A percentile compares a stretch with the other conserved stretches of the same genome.
Evolutionary conservation across 1,140 invertebrate genomes (phyloP).

Genomic region (Odontomachus brunneus): DNA sequence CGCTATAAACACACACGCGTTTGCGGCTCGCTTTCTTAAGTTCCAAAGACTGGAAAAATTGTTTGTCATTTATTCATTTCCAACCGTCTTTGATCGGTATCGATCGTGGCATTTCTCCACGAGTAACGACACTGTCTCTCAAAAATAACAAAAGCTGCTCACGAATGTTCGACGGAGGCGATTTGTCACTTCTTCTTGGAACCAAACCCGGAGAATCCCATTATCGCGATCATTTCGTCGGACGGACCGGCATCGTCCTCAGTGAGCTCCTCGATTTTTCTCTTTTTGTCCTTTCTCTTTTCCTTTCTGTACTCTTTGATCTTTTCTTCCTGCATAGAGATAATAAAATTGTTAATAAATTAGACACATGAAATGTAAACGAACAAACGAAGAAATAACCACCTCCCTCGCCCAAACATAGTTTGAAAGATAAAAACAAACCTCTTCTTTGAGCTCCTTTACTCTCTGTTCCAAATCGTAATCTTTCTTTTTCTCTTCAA

Average conservation of each 20-base stretch:
- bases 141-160: conserved; percentile 4
- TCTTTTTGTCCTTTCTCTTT: conserved; percentile 95
- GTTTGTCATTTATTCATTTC: not conserved
- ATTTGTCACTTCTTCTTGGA: conserved; percentile 91
- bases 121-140: conserved; percentile 25
- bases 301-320: conserved; percentile 96
- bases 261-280: conserved; percentile 92
- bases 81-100: not conserved
- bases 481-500: conserved; percentile 98
- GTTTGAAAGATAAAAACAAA: conserved; percentile 73
- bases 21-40: not conserved
- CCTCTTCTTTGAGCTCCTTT: conserved; percentile 97
- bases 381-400: not conserved
- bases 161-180: not conserved
- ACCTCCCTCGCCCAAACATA: not conserved
- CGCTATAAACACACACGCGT: not conserved
- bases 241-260: conserved; percentile 87
- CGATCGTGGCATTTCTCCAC: not conserved
- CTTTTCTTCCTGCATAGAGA: conserved; percentile 92
- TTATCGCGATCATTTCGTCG: conserved; percentile 96
- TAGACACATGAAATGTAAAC: conserved; percentile 10
- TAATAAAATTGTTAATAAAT: conserved; percentile 41
- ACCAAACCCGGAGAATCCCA: conserved; percentile 99
- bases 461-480: conserved; percentile 97
- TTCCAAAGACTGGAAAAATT: conserved; percentile 12